Base-by-base conservation (phyloP, 2,113 vertebrate genomes). In the Pelecanus crispus region DNA sequence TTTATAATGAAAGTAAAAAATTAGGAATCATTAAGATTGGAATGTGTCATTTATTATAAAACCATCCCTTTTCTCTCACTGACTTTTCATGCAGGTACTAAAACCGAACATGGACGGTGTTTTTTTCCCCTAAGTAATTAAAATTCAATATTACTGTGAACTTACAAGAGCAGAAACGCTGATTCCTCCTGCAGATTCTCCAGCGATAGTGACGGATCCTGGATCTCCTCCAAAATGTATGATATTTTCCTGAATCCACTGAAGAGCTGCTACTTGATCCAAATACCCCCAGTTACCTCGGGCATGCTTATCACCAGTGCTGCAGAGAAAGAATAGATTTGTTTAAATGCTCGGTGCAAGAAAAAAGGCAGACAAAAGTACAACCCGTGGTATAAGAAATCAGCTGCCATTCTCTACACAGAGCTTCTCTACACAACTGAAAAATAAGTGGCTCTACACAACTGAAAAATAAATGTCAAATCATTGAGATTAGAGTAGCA, bases 181-280 rank as follows among this genome's bases (percentile, higher is more conserved):
- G 45, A 98, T 0, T 81, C 97, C 98, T 92, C 99, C 99, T 29
- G 99, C 98, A 71, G 99, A 99, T 89, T 99, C 98, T 47, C 99
- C 99, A 96, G 98, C 98, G 47, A 99, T 98, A 24, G 99, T 99
- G 36, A 99, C 98, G 2, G 95, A 98, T 83, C 88, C 91, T 47
- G 98, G 98, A 93, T 99, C 94, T 63, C 99, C 99, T 94, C 99
- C 99, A 94, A 99, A 99, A 92, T 96, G 96, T 38, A 97, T 86
- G 52, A 99, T 99, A 86, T 99, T 99, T 92, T 99, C 96, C 95
- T 99, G 98, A 77, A 99, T 88, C 99, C 99, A 99, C 28, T 9
- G 98, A 81, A 99, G 98, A 10, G 99, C 99, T 16, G 98, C 97
- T 24, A 99, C 80, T 97, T 99, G 99, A 92, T 99, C 99, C 86